Percentiles rank a stretch among this genome's conserved stretches.
phyloP scores from a whole-genome alignment of 2,113 vertebrate genomes.

The Phaethon lepturus region DNA sequence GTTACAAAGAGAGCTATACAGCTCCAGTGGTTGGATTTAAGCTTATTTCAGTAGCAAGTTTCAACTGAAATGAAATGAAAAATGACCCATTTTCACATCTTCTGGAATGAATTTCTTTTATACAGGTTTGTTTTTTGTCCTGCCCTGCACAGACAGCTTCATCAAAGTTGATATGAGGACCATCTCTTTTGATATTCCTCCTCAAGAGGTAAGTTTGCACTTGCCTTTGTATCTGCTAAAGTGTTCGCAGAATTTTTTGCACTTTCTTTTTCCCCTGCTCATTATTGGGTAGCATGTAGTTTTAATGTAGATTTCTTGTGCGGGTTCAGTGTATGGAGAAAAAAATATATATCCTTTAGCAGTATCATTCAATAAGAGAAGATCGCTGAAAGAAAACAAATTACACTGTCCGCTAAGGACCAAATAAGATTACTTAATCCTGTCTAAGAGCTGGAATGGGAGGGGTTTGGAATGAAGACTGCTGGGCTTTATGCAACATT shows the following conservation, averaged over 20 bases:
- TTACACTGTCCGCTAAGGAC: not conserved
- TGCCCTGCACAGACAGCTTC: constrained; percentile 95
- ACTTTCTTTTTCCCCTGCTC: not conserved
- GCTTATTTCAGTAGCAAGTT: not conserved
- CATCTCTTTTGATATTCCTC: constrained; percentile 94
- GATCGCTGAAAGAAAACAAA: not conserved
- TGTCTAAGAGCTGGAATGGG: not conserved
- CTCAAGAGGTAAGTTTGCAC: constrained; percentile 87
- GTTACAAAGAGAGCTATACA: not conserved
- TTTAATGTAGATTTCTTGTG: not conserved
- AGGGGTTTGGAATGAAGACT: not conserved
- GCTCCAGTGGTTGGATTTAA: not conserved
- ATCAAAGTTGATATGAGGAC: constrained; percentile 98
- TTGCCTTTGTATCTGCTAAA: not conserved
- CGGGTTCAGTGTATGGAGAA: not conserved
- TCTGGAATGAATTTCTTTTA: not conserved
- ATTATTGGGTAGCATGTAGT: not conserved
- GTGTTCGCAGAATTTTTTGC: not conserved
- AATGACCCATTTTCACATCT: not conserved
- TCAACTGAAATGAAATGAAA: not conserved
- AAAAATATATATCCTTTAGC: not conserved
- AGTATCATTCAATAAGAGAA: not conserved
- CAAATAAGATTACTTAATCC: not conserved
- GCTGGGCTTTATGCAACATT: not conserved
- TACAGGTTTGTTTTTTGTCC: constrained; percentile 92